Base-by-base conservation (phyloP, 1,140 invertebrate species). In the Procambarus clarkii region DNA sequence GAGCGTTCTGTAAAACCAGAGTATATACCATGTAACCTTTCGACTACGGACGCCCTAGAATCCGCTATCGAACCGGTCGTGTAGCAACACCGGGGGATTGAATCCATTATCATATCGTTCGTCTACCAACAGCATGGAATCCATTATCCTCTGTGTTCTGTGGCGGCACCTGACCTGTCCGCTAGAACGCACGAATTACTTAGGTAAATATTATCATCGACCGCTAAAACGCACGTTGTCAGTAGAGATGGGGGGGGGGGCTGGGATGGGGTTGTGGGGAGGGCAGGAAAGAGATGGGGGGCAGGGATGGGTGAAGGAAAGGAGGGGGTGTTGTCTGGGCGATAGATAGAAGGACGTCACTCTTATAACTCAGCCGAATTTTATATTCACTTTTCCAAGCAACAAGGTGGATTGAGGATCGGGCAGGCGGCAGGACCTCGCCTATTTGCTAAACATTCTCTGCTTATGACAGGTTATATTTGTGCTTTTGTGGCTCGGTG, bases 161-260 rank as follows among this genome's bases (percentile, higher is more conserved):
- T 64, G 60, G 60, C 60, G 4, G 60, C 64, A 64, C 54, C 58
- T 71, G 69, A 69, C 60, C 82, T 69, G 44, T 44, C 34, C n/a
- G 74, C 77, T 64, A 79, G 77, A 50, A 87, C 74, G 76, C 54
- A 87, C 64, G 77, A 77, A 87, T 87, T 87, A 87, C 86, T 78
- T 60, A 60, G 77, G 34, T 58, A 87, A 87, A 87, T 79, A 87
- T 87, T 24, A 79, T n/a, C 86, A 87, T 87, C 86, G 86, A 87
- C 86, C 86, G 54, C 86, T 69, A 88, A 71, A 80, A 69, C 54
- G 60, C n/a, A 74, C 69, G 21, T 34, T 74, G 69, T 74, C 69
- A 74, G 69, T 24, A 34, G 18, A n/a, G 48, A n/a, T 13, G 64
- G 5, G 45, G 46, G 48, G 18, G 58, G 21, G 44, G n/a, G 15